Conservation (phyloP, 2,888 invertebrate species). For the Megaustenia siamemsis region DNA sequence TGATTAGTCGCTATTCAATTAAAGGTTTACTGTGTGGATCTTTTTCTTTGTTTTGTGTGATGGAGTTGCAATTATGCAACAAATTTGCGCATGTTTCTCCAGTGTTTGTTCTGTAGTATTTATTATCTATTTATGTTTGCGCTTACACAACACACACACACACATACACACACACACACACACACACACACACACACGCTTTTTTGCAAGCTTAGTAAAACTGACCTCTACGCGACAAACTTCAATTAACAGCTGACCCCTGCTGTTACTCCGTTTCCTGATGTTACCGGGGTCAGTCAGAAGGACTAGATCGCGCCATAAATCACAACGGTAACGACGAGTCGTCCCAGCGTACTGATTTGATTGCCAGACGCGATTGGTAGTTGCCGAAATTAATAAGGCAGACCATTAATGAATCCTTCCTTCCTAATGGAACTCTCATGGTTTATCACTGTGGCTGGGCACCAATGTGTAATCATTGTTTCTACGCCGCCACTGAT, state of each 20-base stretch:
- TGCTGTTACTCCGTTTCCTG: too few species aligned
- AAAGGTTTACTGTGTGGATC: too few species aligned
- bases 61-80: too few species aligned
- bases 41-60: too few species aligned
- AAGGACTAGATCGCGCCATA: neutral
- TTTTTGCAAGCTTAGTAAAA: neutral
- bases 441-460: constrained; percentile 45
- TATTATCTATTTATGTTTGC: too few species aligned
- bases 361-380: constrained; percentile 14
- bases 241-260: neutral
- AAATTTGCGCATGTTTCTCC: too few species aligned
- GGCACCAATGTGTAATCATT: constrained; percentile 39
- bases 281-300: neutral
- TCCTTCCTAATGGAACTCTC: constrained; percentile 29
- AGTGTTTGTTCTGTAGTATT: too few species aligned
- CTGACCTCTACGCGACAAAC: neutral
- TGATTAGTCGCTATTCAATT: too few species aligned
- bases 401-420: constrained; percentile 35
- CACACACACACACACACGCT: neutral
- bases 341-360: neutral
- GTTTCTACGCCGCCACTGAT: neutral
- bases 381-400: constrained; percentile 34
- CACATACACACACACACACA: neutral
- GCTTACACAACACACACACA: neutral
- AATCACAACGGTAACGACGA: constrained; percentile 20